Base-by-base conservation (phyloP, 2,888 invertebrate species). In the Biston stratarius region DNA sequence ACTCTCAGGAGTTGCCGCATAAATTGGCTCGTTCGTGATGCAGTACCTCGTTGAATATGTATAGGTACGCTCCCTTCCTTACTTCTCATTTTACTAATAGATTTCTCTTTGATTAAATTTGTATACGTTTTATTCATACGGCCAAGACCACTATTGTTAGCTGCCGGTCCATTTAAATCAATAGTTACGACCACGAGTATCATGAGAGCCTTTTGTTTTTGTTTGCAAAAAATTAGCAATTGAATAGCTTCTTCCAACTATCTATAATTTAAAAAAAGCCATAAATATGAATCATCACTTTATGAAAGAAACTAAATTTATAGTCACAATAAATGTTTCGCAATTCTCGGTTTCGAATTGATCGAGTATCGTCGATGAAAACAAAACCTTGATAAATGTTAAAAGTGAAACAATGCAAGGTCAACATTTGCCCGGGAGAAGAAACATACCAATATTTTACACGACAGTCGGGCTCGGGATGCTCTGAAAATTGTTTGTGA, bases 1-100 rank as follows among this genome's bases (percentile, higher is more conserved):
- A 90, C 91, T 91, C 91, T 89, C 88, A 89, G 85, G 88, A 89
- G 88, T 85, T 82, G 86, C 87, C 89, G 90, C 90, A 93, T 94
- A 94, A 94, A 94, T 93, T 90, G 89, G 89, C 88, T 85, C 84
- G 90, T 88, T 93, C 93, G 94, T 94, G 94, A 94, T 94, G 92
- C 93, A 93, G 91, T 91, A 81, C 90, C 91, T 91, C 85, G 93
- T 94, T 94, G 94, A 93, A 94, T 94, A 94, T 94, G 94, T 94
- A 94, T 93, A 92, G 90, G 88, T 92, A 89, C 84, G 90, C 90
- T 91, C 93, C 93, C 93, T 94, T 92, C 93, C 94, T 90, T 92
- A 92, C 89, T 93, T 92, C 93, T 93, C 94, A 94, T 94, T 94
- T 94, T 94, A 92, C 94, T 94, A 94, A 94, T 94, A 94, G 93